These are phyloP conservation scores for Solenopsis invicta DNA, from an alignment of 1,140 invertebrate genomes.

Conservation along the genomic window DNA sequence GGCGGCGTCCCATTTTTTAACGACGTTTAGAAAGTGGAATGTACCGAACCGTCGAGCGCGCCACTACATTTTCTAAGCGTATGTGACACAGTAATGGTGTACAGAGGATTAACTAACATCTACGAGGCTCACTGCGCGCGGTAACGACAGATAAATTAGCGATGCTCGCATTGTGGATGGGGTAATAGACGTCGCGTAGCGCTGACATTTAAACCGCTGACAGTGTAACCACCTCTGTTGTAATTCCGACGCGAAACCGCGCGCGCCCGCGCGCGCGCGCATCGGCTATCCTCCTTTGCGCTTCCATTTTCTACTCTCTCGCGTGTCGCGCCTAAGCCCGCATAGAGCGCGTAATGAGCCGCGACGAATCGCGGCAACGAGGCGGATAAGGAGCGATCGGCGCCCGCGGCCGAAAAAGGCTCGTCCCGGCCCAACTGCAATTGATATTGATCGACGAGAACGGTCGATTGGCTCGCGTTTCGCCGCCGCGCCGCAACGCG, in stretches of 20 bases:
- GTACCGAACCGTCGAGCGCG: conserved; percentile 55
- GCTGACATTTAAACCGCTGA: conserved; percentile 76
- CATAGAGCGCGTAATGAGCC: conserved; percentile 53
- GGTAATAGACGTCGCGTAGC: conserved; percentile 75
- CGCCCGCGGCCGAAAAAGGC: conserved; percentile 53
- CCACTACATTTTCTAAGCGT: conserved; percentile 64
- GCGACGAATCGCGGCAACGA: conserved; percentile 56
- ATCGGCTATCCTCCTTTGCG: not conserved
- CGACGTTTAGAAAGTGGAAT: conserved; percentile 68
- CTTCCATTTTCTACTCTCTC: conserved; percentile 64
- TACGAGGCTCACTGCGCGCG: conserved; percentile 57
- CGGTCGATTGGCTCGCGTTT: conserved; percentile 16
- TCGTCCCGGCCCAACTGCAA: conserved; percentile 43
- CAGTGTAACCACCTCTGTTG: conserved; percentile 72
- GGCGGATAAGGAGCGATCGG: conserved; percentile 46
- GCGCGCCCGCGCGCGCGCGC: not conserved
- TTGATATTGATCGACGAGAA: conserved; percentile 45
- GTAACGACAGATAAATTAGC: conserved; percentile 78
- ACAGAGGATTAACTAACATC: conserved; percentile 71
- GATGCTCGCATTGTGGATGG: conserved; percentile 77
- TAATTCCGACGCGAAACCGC: conserved; percentile 64
- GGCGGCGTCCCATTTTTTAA: conserved; percentile 54
- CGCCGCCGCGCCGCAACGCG: not conserved
- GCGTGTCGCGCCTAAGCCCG: conserved; percentile 1
- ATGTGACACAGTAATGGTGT: conserved; percentile 59